Percentiles rank a stretch among this genome's conserved stretches.
Evolutionary conservation across 2,797 vertebrate species (phyloP).

Genomic region (Choloepus didactylus): DNA sequence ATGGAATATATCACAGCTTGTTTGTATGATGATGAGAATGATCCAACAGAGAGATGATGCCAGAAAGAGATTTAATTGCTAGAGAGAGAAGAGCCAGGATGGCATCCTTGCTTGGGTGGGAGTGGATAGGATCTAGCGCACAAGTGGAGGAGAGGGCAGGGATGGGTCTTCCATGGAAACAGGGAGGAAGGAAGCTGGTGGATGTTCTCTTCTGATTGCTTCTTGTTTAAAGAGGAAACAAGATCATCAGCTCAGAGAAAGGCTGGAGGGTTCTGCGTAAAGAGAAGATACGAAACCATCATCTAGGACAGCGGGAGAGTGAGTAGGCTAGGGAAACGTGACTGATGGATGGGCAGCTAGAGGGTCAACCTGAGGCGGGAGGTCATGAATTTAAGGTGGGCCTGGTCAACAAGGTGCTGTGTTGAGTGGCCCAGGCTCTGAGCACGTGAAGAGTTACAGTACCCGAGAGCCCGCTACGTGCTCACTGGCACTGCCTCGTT

Average conservation of each 20-base stretch:
- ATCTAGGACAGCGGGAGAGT: not conserved
- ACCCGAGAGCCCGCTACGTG: not conserved
- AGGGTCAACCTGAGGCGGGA: not conserved
- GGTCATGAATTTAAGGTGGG: not conserved
- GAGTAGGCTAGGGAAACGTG: not conserved
- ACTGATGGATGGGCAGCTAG: not conserved
- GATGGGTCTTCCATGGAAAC: not conserved
- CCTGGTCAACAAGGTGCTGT: no score
- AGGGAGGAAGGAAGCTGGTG: not conserved
- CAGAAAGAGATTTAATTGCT: not conserved
- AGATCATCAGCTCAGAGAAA: not conserved
- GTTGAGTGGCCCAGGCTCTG: not conserved
- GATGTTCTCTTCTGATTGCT: not conserved
- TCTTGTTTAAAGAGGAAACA: not conserved
- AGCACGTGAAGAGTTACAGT: not conserved
- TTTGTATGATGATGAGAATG: not conserved
- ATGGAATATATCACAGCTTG: not conserved
- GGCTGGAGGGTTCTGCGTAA: not conserved
- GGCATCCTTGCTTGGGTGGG: accelerated
- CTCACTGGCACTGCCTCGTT: not conserved
- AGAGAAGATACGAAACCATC: not conserved
- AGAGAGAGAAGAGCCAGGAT: not conserved
- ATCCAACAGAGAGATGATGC: not conserved
- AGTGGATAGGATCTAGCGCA: not conserved
- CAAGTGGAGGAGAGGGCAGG: not conserved